Conservation (phyloP, 2,888 invertebrate genomes). For the Stenurella melanura region DNA sequence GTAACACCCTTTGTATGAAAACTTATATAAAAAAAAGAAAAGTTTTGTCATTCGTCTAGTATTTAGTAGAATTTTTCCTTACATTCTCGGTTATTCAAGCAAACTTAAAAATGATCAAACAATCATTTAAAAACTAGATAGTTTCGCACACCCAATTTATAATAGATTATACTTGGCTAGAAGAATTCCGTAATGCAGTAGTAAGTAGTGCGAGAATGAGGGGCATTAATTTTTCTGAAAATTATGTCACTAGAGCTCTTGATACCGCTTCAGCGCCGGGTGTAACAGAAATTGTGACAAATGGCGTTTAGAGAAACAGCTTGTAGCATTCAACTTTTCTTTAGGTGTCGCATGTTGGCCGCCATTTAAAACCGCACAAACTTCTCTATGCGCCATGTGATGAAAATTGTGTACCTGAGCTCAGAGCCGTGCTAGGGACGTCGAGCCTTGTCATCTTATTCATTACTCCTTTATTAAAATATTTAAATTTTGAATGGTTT, state of each 20-base stretch:
- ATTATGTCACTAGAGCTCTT: constrained; percentile 51
- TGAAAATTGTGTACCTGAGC: constrained; percentile 59
- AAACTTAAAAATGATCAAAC: no score
- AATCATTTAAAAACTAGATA: not conserved
- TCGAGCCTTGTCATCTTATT: not conserved
- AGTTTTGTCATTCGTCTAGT: no score
- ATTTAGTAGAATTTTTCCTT: no score
- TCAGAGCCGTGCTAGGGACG: constrained; percentile 23
- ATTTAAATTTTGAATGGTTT: not conserved
- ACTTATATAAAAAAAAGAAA: no score
- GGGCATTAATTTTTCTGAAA: constrained; percentile 52
- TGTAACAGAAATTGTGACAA: constrained; percentile 63
- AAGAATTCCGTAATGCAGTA: constrained; percentile 7
- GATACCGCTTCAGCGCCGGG: constrained; percentile 55
- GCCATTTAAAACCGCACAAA: constrained; percentile 63
- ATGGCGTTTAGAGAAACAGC: constrained; percentile 61
- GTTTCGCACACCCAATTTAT: not conserved
- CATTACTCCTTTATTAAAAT: not conserved
- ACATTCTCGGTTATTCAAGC: no score
- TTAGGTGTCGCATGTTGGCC: constrained; percentile 56
- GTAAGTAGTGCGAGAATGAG: constrained; percentile 3
- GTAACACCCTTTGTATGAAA: no score
- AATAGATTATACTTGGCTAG: not conserved
- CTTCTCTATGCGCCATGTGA: constrained; percentile 58
- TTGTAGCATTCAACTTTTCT: constrained; percentile 63